Evolutionary conservation across 1,140 invertebrate species (phyloP).

Genomic region (Orchesella cincta): DNA sequence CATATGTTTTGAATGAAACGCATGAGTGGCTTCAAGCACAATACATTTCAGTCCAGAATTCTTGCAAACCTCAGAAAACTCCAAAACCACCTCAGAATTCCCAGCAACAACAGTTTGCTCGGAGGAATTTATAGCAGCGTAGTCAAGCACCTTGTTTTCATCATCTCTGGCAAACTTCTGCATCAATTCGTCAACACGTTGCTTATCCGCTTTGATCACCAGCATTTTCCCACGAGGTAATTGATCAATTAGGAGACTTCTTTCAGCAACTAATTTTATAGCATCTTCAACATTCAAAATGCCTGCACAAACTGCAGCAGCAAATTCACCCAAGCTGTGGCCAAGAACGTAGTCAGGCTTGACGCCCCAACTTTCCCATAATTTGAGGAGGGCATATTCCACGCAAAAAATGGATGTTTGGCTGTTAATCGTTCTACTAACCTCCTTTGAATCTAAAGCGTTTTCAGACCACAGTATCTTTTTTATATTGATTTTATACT

Average conservation of each 20-base stretch:
- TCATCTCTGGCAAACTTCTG: not conserved
- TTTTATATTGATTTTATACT: not conserved
- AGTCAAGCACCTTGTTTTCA: not conserved
- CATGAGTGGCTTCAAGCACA: not conserved
- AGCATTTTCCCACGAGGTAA: conserved; percentile 6
- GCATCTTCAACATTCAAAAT: not conserved
- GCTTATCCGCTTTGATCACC: not conserved
- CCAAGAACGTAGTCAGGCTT: not conserved
- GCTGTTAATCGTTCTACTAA: conserved; percentile 1
- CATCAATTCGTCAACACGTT: not conserved
- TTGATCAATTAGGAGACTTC: not conserved
- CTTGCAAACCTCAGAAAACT: not conserved
- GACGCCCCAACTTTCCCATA: conserved; percentile 20
- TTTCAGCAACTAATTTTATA: not conserved
- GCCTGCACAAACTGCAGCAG: conserved; percentile 16
- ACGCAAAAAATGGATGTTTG: not conserved
- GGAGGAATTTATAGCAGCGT: not conserved
- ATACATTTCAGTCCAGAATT: not conserved
- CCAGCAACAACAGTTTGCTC: conserved; percentile 4
- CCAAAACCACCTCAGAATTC: not conserved
- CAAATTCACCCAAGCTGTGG: conserved; percentile 7
- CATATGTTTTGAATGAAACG: conserved; percentile 15
- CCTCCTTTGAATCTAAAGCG: not conserved
- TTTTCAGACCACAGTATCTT: not conserved
- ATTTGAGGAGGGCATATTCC: conserved; percentile 13